These are phyloP conservation scores for Eristalis tenax DNA, from an alignment of 2,888 invertebrate species.

Conservation along the genomic window DNA sequence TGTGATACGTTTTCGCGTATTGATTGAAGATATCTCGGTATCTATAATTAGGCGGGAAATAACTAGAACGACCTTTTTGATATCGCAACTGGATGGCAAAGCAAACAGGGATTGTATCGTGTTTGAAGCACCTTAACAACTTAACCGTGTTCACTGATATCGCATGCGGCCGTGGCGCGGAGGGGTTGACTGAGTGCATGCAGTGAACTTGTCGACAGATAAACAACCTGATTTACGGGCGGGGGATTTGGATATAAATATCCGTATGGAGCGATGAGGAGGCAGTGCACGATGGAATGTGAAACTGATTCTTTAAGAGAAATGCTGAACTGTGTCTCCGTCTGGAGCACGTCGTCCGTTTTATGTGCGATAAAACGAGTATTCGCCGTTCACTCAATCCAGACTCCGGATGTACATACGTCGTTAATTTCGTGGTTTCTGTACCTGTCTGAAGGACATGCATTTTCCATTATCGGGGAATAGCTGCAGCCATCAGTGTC, in stretches of 20 bases:
- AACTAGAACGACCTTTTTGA: conserved; percentile 32
- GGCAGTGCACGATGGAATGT: too few relatives aligned
- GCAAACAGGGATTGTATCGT: conserved; percentile 8
- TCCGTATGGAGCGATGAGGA: background rate
- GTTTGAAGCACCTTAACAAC: background rate
- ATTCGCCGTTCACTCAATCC: background rate
- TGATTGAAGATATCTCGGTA: conserved; percentile 38
- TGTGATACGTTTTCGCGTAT: background rate
- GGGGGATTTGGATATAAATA: background rate
- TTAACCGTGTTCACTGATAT: background rate
- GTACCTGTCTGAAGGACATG: background rate
- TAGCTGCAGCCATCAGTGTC: background rate
- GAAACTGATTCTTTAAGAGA: background rate
- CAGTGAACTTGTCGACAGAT: background rate
- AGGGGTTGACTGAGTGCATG: background rate
- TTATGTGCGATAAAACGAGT: too few relatives aligned
- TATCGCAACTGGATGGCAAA: conserved; percentile 33
- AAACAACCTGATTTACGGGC: background rate
- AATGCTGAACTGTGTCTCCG: background rate
- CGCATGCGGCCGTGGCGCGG: too few relatives aligned
- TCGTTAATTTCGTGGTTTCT: background rate
- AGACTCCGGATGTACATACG: background rate
- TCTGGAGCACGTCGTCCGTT: background rate
- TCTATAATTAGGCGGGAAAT: conserved; percentile 44
- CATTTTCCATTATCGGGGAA: background rate